Conservation (phyloP, 2,888 invertebrate genomes). For the Hypsopygia costalis region DNA sequence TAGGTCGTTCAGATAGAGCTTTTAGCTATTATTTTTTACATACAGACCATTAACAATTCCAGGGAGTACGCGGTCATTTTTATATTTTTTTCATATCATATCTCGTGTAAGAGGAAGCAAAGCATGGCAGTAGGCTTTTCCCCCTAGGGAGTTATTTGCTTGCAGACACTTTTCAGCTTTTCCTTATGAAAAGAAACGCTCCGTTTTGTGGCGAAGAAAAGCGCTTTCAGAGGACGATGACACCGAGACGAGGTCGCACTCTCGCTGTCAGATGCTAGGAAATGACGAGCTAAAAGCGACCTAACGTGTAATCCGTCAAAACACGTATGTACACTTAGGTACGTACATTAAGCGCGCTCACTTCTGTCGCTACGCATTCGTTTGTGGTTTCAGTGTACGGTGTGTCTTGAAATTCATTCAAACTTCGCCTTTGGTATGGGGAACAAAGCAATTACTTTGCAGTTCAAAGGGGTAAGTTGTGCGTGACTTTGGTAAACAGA, state of each 20-base stretch:
- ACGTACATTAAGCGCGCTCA: constrained; percentile 20
- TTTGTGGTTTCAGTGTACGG: constrained; percentile 29
- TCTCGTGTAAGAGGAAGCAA: constrained; percentile 56
- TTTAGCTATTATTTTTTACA: no score
- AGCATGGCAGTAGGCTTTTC: constrained; percentile 76
- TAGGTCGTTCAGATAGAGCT: no score
- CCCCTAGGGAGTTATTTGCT: constrained; percentile 79
- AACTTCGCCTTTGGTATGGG: constrained; percentile 38
- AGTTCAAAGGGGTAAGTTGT: constrained; percentile 45
- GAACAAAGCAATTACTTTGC: constrained; percentile 53
- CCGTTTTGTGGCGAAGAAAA: constrained; percentile 78
- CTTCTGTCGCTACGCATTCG: constrained; percentile 28
- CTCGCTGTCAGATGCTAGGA: constrained; percentile 68
- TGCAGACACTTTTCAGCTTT: constrained; percentile 79
- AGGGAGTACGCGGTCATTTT: constrained; percentile 46
- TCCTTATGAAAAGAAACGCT: constrained; percentile 79
- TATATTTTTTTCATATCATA: constrained; percentile 62
- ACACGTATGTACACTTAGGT: constrained; percentile 36
- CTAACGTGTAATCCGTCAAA: constrained; percentile 73
- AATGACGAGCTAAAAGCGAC: constrained; percentile 69
- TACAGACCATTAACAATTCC: no score
- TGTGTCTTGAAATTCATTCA: constrained; percentile 41
- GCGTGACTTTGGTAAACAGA: constrained; percentile 32
- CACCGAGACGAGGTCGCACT: constrained; percentile 76
- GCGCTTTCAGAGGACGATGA: constrained; percentile 80